Evolutionary conservation across 35 echinoderm and acorn worm genomes (phyloP), one percentile per base, ranked within the genome.

Genomic region (Diadema setosum): DNA sequence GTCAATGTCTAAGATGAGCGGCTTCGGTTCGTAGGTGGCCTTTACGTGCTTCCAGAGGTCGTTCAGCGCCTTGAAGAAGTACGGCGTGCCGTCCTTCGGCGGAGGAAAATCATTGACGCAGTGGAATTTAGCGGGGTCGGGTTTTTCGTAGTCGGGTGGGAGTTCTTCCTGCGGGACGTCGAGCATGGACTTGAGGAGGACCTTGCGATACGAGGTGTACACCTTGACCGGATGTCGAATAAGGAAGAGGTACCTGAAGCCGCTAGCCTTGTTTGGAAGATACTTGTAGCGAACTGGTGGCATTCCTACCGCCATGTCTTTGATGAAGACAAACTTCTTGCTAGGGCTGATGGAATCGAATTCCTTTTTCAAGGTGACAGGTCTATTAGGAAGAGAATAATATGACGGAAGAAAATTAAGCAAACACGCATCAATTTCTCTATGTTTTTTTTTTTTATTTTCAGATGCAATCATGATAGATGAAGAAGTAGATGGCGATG

Each of bases 151-250:
- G 48, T 52, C 48, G 9, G 9, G 9, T 52, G 48, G 48, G 48
- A 52, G 48, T 3, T 2, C 17, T 41, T 4, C 73, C 9, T 34
- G 73, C 39, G 39, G 35, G 25, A 36, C 9, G 20, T 26, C 25
- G 39, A 78, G 39, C 20, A 78, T 0, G 8, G 20, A 78, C 18
- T 78, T 41, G 37, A 78, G 73, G 5, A 78, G 73, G 24, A 16
- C 0, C 25, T 42, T 25, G 73, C 73, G 73, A 1, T 41, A 61
- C 30, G 91, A 93, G 5, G 14, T 20, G 64, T 43, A 86, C 3
- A 73, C 85, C 42, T 89, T 88, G 2, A 83, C 64, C 2, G 91
- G 91, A 78, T 93, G 49, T 15, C 91, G 61, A 5, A 89, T 93
- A 7, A 93, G 18, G 39, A 93, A 88, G 50, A 80, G 63, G 67